Evolutionary conservation across 2,113 vertebrate species (phyloP).

Genomic region (Pao palembangensis): DNA sequence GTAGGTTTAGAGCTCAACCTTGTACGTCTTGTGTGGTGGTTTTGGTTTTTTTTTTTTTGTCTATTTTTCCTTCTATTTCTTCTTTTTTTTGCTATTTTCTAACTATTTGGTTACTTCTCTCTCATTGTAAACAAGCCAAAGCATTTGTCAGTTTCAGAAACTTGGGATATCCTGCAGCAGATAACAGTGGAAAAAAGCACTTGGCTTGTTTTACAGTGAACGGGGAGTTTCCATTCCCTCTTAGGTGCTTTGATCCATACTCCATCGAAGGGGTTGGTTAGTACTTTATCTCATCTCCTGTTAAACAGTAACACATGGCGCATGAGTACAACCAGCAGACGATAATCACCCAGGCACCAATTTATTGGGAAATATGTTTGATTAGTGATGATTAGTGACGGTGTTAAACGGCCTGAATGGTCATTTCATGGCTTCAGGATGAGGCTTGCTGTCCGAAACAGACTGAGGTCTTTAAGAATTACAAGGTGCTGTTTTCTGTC

Average conservation of each 20-base stretch:
- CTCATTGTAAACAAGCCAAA: background rate
- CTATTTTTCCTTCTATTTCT: slow-evolving; percentile 6
- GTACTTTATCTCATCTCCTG: slow-evolving; percentile 32
- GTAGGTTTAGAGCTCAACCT: background rate
- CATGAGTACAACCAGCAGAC: background rate
- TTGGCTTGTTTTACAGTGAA: background rate
- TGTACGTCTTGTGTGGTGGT: background rate
- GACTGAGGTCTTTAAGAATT: background rate
- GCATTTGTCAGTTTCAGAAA: background rate
- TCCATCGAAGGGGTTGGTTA: slow-evolving; percentile 6
- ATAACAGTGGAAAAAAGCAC: background rate
- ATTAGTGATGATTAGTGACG: slow-evolving; percentile 32
- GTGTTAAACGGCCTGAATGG: slow-evolving; percentile 7
- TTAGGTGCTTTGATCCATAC: background rate
- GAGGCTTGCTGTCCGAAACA: background rate
- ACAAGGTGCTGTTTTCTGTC: slow-evolving; percentile 19
- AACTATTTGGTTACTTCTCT: background rate
- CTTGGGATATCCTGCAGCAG: background rate
- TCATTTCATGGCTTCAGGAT: background rate
- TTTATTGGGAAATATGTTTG: slow-evolving; percentile 31
- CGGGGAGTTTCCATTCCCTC: slow-evolving; percentile 8
- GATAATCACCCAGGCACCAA: background rate
- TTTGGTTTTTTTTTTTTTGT: slow-evolving; percentile 2
- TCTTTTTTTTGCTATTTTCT: slow-evolving; percentile 13
- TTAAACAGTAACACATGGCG: slow-evolving; percentile 55